Evolutionary conservation across 2,797 vertebrate genomes (phyloP).

Genomic region (Sparidentex hasta): DNA sequence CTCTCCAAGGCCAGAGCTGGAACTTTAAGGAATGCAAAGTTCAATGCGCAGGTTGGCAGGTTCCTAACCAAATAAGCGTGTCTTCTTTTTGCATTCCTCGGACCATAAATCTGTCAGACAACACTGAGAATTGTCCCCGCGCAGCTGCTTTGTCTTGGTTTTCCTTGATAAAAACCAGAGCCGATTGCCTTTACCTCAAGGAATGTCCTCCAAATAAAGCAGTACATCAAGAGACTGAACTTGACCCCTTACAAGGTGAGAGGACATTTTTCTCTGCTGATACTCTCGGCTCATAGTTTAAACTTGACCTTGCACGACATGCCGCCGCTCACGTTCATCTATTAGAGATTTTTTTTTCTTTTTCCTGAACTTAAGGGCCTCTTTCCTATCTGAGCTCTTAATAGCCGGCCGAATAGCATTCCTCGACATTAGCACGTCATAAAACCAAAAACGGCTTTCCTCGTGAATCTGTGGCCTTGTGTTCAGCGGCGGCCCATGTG

Average conservation of each 20-base stretch:
- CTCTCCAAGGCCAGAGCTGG: constrained; percentile 17
- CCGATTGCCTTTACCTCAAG: not conserved
- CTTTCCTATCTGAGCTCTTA: constrained; percentile 63
- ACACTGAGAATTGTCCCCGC: not conserved
- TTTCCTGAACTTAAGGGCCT: constrained; percentile 56
- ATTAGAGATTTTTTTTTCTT: constrained; percentile 13
- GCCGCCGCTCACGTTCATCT: constrained; percentile 15
- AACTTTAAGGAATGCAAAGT: constrained; percentile 7
- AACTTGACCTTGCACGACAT: constrained; percentile 46
- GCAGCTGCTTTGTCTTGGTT: constrained; percentile 2
- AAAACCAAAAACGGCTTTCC: constrained; percentile 48
- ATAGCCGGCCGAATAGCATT: constrained; percentile 53
- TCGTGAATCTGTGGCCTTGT: constrained; percentile 44
- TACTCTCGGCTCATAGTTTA: not conserved
- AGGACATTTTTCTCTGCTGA: not conserved
- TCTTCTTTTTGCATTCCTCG: constrained; percentile 1
- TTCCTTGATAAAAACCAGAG: not conserved
- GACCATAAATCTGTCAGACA: constrained; percentile 32
- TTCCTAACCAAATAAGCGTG: not conserved
- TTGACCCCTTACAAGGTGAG: constrained; percentile 1
- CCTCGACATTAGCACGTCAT: constrained; percentile 63
- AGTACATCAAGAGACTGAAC: constrained; percentile 11
- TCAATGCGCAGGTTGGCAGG: not conserved
- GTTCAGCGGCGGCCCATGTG: not conserved
- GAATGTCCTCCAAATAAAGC: constrained; percentile 28